These are phyloP conservation scores for Oligia latruncula DNA, from an alignment of 2,888 invertebrate species.

Conservation along the genomic window DNA sequence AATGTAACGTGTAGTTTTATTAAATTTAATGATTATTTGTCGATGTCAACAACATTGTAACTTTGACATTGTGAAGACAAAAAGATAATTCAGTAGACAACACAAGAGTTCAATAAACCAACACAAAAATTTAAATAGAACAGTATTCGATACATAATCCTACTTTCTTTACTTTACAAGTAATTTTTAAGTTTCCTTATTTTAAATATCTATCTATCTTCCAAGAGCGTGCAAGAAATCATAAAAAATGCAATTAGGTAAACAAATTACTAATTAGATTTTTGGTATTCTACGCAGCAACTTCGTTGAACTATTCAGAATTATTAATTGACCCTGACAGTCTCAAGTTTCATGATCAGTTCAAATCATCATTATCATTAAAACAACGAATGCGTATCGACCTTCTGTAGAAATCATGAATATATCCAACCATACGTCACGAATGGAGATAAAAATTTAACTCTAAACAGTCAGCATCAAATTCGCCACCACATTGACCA, in stretches of 20 bases:
- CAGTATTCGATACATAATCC: background rate
- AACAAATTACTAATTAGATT: background rate
- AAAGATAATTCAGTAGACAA: slow-evolving; percentile 16
- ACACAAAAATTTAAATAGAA: background rate
- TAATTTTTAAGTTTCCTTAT: background rate
- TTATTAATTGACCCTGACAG: slow-evolving; percentile 11
- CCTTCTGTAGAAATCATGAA: slow-evolving; percentile 3
- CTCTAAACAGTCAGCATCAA: background rate
- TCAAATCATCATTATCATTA: slow-evolving; percentile 16
- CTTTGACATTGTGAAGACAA: slow-evolving; percentile 4
- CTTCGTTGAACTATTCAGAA: slow-evolving; percentile 4
- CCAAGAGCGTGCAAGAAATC: background rate
- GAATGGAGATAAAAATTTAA: background rate
- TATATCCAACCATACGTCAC: background rate
- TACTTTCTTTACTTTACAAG: background rate
- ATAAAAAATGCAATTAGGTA: background rate
- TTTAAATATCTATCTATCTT: background rate
- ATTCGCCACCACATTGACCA: background rate
- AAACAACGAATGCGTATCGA: slow-evolving; percentile 9
- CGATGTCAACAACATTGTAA: slow-evolving; percentile 17
- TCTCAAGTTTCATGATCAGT: background rate
- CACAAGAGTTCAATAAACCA: slow-evolving; percentile 11
- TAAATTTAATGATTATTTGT: background rate
- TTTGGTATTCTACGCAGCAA: background rate
- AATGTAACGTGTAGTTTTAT: background rate